Evolutionary conservation across 2,113 vertebrate genomes (phyloP).

Genomic region (Vulpes lagopus): DNA sequence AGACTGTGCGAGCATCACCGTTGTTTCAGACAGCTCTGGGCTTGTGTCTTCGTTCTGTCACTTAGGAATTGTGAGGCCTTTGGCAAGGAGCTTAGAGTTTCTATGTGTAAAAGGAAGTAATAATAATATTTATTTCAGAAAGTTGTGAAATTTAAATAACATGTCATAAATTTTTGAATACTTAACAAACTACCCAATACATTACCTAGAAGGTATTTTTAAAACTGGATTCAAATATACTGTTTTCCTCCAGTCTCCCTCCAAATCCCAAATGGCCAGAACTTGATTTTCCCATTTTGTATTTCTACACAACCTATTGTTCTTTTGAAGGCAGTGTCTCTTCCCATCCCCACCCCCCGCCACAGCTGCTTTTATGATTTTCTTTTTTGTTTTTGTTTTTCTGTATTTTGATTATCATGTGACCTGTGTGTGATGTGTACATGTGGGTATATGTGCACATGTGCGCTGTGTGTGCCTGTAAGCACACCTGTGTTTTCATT

Average conservation of each 20-base stretch:
- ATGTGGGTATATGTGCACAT: rapidly evolving
- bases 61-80: neutral
- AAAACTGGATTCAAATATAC: neutral
- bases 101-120: neutral
- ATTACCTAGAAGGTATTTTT: too few species aligned
- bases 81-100: neutral
- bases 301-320: neutral
- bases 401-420: neutral
- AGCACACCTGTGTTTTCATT: rapidly evolving
- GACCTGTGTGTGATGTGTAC: neutral
- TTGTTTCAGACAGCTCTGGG: neutral
- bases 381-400: neutral
- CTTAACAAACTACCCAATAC: neutral
- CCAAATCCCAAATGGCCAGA: neutral
- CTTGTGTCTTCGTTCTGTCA: neutral
- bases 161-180: neutral
- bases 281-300: neutral
- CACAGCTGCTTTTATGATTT: neutral
- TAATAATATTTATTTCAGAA: neutral
- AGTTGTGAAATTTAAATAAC: neutral
- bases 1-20: rapidly evolving
- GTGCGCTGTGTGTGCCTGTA: neutral
- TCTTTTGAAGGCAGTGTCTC: neutral
- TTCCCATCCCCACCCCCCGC: neutral
- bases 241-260: neutral